A percentile compares a stretch with the other conserved stretches of the same genome.
Conservation (phyloP, 2,797 vertebrate species). For the Enteromius anoplus region DNA sequence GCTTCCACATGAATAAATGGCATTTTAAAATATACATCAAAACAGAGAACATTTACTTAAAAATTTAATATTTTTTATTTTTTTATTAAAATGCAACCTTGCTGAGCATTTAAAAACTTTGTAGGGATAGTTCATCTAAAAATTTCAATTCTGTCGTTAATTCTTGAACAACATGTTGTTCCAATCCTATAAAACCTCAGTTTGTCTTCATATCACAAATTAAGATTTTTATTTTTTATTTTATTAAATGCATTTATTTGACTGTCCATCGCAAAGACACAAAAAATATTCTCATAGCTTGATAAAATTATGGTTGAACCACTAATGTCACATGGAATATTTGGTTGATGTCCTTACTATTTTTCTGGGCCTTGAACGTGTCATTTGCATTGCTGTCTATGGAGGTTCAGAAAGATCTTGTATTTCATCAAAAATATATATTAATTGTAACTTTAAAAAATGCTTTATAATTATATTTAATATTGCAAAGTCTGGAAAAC, state of each 20-base stretch:
- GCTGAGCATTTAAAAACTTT: not conserved
- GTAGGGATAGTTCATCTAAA: no score
- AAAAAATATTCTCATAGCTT: no score
- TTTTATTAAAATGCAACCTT: not conserved
- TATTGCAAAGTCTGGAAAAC: not conserved
- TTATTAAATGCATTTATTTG: not conserved
- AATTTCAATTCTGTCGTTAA: not conserved
- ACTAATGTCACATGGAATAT: no score
- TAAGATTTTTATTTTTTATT: no score
- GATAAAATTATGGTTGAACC: no score
- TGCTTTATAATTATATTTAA: no score
- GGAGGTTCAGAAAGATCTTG: not conserved
- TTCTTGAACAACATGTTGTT: not conserved
- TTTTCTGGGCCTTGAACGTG: not conserved
- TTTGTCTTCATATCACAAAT: no score
- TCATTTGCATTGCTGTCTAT: not conserved
- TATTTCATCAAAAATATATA: not conserved
- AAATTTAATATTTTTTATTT: not conserved
- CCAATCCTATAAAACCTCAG: not conserved
- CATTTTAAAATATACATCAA: not conserved
- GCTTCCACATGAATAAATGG: not conserved
- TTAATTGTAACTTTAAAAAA: not conserved
- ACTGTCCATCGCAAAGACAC: no score
- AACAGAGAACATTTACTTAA: not conserved
- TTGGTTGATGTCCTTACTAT: no score